These are phyloP conservation scores for Solea solea DNA, from an alignment of 2,113 vertebrate genomes.

Conservation along the genomic window DNA sequence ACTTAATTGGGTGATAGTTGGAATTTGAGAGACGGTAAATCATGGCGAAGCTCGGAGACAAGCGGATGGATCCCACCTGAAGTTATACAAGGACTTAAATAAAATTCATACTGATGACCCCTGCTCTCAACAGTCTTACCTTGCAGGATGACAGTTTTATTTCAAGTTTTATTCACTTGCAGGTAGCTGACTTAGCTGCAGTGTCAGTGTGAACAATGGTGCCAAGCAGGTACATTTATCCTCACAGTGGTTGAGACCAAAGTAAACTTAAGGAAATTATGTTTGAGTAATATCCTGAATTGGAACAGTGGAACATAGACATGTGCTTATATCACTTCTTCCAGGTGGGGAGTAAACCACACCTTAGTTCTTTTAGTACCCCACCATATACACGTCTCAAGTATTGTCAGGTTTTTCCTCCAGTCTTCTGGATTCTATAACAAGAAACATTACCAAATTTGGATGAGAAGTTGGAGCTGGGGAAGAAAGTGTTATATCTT, in stretches of 20 bases:
- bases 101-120: slow-evolving; percentile 32
- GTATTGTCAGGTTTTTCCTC: too few species aligned
- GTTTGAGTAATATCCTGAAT: neutral
- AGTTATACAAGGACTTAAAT: slow-evolving; percentile 42
- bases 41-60: neutral
- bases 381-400: too few species aligned
- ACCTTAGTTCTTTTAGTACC: too few species aligned
- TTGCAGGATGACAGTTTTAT: slow-evolving; percentile 36
- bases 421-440: too few species aligned
- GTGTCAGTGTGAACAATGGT: slow-evolving; percentile 4
- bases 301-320: too few species aligned
- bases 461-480: too few species aligned
- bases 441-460: too few species aligned
- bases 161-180: slow-evolving; percentile 20
- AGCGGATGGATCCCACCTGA: slow-evolving; percentile 31
- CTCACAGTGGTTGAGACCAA: neutral
- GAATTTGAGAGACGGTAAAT: slow-evolving; percentile 26
- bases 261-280: neutral
- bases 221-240: too few species aligned
- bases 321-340: too few species aligned
- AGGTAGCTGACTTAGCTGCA: neutral
- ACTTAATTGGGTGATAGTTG: slow-evolving; percentile 26
- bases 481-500: neutral
- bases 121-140: slow-evolving; percentile 12
- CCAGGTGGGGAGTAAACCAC: too few species aligned